phyloP scores from a whole-genome alignment of 2,797 vertebrate genomes.

The Limosa lapponica region DNA sequence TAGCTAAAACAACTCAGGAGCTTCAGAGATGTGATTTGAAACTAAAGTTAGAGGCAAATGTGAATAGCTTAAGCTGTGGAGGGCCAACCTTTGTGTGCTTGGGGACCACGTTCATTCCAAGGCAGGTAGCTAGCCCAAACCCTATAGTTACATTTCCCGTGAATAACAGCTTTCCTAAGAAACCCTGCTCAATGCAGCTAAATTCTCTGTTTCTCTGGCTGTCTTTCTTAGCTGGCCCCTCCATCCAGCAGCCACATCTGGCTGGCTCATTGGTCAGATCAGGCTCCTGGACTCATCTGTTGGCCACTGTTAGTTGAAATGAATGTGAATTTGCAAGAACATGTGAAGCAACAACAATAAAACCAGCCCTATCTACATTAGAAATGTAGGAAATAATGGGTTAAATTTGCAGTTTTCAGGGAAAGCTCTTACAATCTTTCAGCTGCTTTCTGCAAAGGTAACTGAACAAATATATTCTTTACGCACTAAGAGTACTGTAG shows the following conservation, averaged over 20 bases:
- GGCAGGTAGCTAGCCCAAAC: background rate
- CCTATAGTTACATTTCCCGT: background rate
- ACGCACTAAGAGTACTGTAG: background rate
- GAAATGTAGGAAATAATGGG: background rate
- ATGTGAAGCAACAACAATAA: background rate
- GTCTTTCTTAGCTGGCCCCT: background rate
- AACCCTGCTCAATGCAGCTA: background rate
- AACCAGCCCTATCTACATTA: background rate
- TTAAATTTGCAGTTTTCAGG: background rate
- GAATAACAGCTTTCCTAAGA: background rate
- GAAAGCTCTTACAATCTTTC: background rate
- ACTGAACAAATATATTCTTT: background rate
- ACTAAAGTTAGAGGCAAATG: background rate
- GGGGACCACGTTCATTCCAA: background rate
- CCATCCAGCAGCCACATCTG: background rate
- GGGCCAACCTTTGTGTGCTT: background rate
- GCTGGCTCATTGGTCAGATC: background rate
- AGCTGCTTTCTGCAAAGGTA: background rate
- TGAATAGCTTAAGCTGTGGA: background rate
- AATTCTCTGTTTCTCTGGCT: background rate
- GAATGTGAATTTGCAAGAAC: background rate
- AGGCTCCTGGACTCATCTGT: background rate
- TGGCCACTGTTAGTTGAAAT: background rate
- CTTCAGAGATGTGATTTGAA: background rate
- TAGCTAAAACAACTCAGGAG: background rate